These are phyloP conservation scores for Enteromius anoplus DNA, from an alignment of 2,797 vertebrate species.

Conservation along the genomic window DNA sequence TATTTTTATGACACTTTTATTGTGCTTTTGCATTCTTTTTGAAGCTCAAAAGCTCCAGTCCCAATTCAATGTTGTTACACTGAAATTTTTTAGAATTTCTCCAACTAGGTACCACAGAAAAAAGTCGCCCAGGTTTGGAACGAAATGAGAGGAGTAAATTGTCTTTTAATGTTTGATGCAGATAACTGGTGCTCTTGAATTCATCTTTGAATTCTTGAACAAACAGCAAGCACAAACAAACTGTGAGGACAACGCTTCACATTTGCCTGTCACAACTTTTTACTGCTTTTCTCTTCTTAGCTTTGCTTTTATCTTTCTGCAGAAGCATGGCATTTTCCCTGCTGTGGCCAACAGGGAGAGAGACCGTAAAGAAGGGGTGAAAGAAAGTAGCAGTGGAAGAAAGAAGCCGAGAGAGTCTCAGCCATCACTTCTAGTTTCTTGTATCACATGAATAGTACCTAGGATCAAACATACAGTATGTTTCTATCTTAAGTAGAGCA, in stretches of 20 bases:
- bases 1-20: neutral
- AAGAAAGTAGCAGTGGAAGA: neutral
- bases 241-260: conserved; percentile 25
- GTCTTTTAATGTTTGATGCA: neutral
- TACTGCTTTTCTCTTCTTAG: neutral
- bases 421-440: conserved; percentile 57
- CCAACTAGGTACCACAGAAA: neutral
- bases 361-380: neutral
- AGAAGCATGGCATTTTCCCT: conserved; percentile 61
- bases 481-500: conserved; percentile 5
- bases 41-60: neutral
- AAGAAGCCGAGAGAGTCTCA: conserved; percentile 18
- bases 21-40: conserved; percentile 13
- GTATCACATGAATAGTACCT: conserved; percentile 35
- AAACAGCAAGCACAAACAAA: conserved; percentile 58
- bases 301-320: conserved; percentile 38
- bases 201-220: conserved; percentile 24
- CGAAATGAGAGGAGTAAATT: neutral
- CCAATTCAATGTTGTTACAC: neutral
- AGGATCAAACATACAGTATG: conserved; percentile 26
- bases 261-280: conserved; percentile 56
- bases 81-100: neutral
- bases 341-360: conserved; percentile 12
- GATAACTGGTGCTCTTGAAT: conserved; percentile 20
- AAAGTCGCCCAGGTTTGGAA: neutral